A percentile compares a stretch with the other conserved stretches of the same genome.
phyloP scores from a whole-genome alignment of 2,797 vertebrate species.

The Acipenser oxyrinchus region DNA sequence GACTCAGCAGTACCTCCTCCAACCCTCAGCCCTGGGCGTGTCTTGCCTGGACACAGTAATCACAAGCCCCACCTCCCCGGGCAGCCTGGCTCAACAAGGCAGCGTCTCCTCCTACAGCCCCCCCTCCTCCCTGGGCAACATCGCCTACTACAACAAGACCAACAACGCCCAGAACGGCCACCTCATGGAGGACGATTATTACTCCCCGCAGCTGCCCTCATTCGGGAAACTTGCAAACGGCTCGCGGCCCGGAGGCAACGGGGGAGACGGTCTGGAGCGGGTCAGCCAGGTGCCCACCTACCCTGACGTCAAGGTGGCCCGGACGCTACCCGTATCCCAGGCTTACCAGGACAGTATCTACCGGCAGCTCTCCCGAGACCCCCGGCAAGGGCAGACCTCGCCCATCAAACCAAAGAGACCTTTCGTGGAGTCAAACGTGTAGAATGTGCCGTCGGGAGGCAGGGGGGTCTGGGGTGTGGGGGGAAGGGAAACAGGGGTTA shows the following conservation, averaged over 20 bases:
- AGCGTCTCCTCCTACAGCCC: constrained; percentile 83
- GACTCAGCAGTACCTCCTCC: constrained; percentile 97
- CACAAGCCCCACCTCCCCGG: constrained; percentile 85
- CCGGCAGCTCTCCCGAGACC: constrained; percentile 93
- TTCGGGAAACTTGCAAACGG: constrained; percentile 88
- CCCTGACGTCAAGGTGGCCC: constrained; percentile 94
- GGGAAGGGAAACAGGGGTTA: constrained; percentile 28
- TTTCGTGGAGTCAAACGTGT: constrained; percentile 99
- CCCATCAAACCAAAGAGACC: constrained; percentile 99
- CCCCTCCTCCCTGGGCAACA: constrained; percentile 91
- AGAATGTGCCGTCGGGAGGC: constrained; percentile 38
- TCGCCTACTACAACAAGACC: constrained; percentile 99
- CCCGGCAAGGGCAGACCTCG: constrained; percentile 92
- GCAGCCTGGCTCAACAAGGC: constrained; percentile 80
- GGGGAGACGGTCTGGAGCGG: constrained; percentile 87
- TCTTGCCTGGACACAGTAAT: constrained; percentile 90
- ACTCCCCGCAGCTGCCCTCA: constrained; percentile 65
- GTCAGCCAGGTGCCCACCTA: constrained; percentile 96
- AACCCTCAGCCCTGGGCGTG: constrained; percentile 89
- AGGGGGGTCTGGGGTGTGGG: constrained; percentile 25
- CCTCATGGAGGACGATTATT: constrained; percentile 95
- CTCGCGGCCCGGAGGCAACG: constrained; percentile 51
- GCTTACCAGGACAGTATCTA: constrained; percentile 99
- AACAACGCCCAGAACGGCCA: constrained; percentile 99
- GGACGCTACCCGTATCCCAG: constrained; percentile 97